Conservation (phyloP, 2,113 vertebrate genomes). For the Miniopterus natalensis region DNA sequence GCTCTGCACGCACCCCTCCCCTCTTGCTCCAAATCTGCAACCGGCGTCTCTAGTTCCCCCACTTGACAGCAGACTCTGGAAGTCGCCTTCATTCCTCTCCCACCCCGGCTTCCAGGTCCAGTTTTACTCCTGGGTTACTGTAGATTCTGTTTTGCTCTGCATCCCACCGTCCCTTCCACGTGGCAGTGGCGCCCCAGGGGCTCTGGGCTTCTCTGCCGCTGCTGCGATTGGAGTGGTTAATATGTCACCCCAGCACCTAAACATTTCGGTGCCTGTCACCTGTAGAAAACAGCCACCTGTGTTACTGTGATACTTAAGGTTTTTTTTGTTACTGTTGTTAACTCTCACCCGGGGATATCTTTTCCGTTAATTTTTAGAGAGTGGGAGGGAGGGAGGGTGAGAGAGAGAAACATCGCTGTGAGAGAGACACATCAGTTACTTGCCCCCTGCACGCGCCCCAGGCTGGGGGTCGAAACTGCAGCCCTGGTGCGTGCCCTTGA, state of each 20-base stretch:
- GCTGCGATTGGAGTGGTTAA: too few relatives aligned
- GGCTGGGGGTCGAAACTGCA: too few relatives aligned
- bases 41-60: accelerated
- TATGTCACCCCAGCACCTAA: accelerated
- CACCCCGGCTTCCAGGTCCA: accelerated
- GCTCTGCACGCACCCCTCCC: background rate
- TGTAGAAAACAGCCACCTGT: background rate
- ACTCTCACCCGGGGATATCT: too few relatives aligned
- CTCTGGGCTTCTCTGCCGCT: background rate
- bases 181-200: background rate
- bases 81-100: too few relatives aligned
- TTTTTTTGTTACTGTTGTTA: too few relatives aligned
- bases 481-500: too few relatives aligned
- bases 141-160: background rate
- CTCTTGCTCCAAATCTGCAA: accelerated
- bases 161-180: accelerated
- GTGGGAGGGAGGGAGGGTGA: too few relatives aligned
- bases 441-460: too few relatives aligned
- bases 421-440: too few relatives aligned
- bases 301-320: accelerated
- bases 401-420: too few relatives aligned
- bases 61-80: background rate
- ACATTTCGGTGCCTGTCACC: accelerated
- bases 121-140: background rate
- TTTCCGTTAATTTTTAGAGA: too few relatives aligned